These are phyloP conservation scores for Epinephelus malabaricus DNA, from an alignment of 2,797 vertebrate species.

Conservation along the genomic window DNA sequence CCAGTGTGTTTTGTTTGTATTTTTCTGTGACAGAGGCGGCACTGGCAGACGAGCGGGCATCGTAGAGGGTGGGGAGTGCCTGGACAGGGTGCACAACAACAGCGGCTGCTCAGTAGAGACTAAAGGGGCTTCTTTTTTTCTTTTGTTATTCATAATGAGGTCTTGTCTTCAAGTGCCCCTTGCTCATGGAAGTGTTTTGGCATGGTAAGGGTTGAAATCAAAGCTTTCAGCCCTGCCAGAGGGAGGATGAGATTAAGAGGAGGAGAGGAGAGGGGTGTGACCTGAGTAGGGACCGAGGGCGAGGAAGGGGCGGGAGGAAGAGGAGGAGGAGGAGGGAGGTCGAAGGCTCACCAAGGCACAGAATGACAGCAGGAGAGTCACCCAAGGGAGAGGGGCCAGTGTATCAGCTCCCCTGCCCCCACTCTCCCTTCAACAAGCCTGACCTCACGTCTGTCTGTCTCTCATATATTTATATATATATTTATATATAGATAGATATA, in stretches of 20 bases:
- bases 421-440: slow-evolving; percentile 87
- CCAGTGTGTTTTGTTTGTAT: slow-evolving; percentile 67
- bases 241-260: slow-evolving; percentile 10
- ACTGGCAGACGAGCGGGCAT: slow-evolving; percentile 60
- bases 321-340: slow-evolving; percentile 76
- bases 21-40: slow-evolving; percentile 61
- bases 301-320: slow-evolving; percentile 36
- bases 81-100: slow-evolving; percentile 49
- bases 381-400: slow-evolving; percentile 85
- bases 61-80: slow-evolving; percentile 43
- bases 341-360: slow-evolving; percentile 96
- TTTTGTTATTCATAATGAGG: slow-evolving; percentile 18
- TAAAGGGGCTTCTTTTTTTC: slow-evolving; percentile 21
- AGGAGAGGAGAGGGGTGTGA: slow-evolving; percentile 46
- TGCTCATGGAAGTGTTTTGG: slow-evolving; percentile 65
- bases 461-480: slow-evolving; percentile 62
- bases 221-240: slow-evolving; percentile 45
- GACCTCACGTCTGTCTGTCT: slow-evolving; percentile 80
- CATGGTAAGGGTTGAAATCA: slow-evolving; percentile 45
- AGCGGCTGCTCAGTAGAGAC: slow-evolving; percentile 61
- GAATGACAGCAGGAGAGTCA: slow-evolving; percentile 91
- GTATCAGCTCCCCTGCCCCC: slow-evolving; percentile 79
- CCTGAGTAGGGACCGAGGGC: slow-evolving; percentile 70
- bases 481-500: slow-evolving; percentile 74
- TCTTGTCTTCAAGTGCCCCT: slow-evolving; percentile 67